A percentile compares a stretch with the other conserved stretches of the same genome.
phyloP scores from a whole-genome alignment of 2,888 invertebrate genomes.

The Sinodicranocentrus sp. region DNA sequence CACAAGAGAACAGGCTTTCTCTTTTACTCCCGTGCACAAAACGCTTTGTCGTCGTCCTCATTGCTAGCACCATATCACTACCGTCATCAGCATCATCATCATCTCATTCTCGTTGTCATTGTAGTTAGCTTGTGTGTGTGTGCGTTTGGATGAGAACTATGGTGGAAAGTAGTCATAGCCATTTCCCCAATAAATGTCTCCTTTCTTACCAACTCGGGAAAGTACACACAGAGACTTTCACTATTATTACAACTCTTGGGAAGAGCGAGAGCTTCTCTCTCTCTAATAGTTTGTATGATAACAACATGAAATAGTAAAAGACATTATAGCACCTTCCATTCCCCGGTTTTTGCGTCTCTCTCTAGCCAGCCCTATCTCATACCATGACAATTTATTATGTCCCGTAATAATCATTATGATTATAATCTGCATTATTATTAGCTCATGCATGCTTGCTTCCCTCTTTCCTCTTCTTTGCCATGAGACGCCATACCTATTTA shows the following conservation, averaged over 20 bases:
- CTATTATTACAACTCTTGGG: not conserved
- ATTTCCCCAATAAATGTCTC: conserved; percentile 15
- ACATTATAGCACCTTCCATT: conserved; percentile 13
- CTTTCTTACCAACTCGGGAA: too few species aligned
- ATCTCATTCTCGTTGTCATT: conserved; percentile 7
- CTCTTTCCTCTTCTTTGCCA: not conserved
- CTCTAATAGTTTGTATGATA: conserved; percentile 16
- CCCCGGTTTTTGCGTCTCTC: not conserved
- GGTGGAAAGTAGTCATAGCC: not conserved
- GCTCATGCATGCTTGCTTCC: conserved; percentile 23
- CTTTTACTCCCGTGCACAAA: not conserved
- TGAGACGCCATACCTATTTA: not conserved
- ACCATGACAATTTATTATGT: conserved; percentile 33
- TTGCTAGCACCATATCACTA: conserved; percentile 2
- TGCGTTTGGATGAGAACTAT: too few species aligned
- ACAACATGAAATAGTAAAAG: conserved; percentile 22
- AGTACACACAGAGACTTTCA: too few species aligned
- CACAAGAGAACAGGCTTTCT: not conserved
- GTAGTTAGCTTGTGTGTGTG: not conserved
- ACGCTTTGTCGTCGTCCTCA: conserved; percentile 6
- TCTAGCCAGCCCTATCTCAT: conserved; percentile 15
- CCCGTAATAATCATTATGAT: conserved; percentile 47
- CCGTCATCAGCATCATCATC: conserved; percentile 21
- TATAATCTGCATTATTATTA: conserved; percentile 45
- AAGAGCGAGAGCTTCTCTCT: not conserved